These are phyloP conservation scores for Podarcis cretensis DNA, from an alignment of 2,113 vertebrate species.

Conservation along the genomic window DNA sequence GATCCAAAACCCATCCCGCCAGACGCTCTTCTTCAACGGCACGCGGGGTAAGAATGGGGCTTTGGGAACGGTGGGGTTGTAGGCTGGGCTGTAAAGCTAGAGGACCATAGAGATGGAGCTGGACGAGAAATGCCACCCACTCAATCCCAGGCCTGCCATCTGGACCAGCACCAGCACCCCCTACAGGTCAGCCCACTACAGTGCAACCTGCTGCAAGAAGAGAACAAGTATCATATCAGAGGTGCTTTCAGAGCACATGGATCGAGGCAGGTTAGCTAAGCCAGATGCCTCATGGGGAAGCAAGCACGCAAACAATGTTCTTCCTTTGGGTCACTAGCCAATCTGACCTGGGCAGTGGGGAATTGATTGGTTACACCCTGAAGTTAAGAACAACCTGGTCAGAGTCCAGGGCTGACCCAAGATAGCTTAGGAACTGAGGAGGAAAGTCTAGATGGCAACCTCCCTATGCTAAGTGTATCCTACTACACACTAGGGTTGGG, in stretches of 20 bases:
- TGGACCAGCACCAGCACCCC: not conserved
- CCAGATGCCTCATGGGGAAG: not conserved
- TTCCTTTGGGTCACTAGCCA: not conserved
- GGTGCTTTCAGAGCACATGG: no score
- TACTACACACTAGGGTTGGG: no score
- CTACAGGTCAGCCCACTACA: not conserved
- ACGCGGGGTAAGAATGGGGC: conserved; percentile 83
- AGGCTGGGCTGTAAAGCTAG: not conserved
- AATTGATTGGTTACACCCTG: not conserved
- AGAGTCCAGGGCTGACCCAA: not conserved
- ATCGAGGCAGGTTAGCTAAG: no score
- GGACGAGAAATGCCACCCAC: no score
- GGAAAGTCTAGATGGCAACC: not conserved
- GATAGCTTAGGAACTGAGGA: not conserved
- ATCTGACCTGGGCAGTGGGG: not conserved
- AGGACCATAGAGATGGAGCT: not conserved
- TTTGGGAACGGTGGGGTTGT: not conserved
- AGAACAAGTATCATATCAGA: not conserved
- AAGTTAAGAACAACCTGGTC: not conserved
- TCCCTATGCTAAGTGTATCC: not conserved
- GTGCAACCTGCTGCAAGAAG: not conserved
- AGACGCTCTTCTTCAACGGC: conserved; percentile 94
- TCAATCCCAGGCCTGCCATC: no score
- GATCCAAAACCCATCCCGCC: conserved; percentile 91
- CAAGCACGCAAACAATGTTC: no score